phyloP scores from a whole-genome alignment of 2,113 vertebrate species.

The Dinomys branickii region DNA sequence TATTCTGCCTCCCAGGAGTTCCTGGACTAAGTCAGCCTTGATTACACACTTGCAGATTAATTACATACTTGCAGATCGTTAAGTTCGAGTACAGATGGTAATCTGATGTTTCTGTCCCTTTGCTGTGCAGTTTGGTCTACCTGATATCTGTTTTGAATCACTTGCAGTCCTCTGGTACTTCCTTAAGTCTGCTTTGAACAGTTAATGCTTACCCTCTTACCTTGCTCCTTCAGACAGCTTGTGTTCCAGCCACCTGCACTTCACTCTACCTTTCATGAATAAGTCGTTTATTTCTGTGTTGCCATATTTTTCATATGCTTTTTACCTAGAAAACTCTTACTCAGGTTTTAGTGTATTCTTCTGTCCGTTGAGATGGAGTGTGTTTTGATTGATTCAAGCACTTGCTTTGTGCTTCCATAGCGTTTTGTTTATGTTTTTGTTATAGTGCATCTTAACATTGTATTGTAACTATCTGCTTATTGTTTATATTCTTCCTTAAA shows the following conservation, averaged over 20 bases:
- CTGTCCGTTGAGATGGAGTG: background rate
- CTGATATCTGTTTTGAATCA: background rate
- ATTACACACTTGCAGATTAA: background rate
- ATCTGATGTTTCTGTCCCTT: background rate
- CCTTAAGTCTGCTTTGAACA: background rate
- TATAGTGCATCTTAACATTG: background rate
- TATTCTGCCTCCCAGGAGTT: background rate
- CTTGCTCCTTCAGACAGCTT: background rate
- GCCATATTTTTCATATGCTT: background rate
- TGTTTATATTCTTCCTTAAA: background rate
- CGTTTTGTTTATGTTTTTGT: constrained; percentile 10
- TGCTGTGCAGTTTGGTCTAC: background rate
- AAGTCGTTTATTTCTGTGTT: constrained; percentile 38
- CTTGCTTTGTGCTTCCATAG: background rate
- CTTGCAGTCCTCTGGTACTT: background rate
- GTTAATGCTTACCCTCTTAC: background rate
- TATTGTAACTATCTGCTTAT: background rate
- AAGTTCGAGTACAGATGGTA: background rate
- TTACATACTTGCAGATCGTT: background rate
- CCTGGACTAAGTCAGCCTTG: background rate
- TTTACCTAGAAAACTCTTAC: background rate
- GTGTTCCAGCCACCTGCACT: background rate
- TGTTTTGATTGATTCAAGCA: background rate
- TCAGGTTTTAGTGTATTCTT: background rate
- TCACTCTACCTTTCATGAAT: background rate